Conservation (phyloP, 2,113 vertebrate genomes). For the Fulica atra region DNA sequence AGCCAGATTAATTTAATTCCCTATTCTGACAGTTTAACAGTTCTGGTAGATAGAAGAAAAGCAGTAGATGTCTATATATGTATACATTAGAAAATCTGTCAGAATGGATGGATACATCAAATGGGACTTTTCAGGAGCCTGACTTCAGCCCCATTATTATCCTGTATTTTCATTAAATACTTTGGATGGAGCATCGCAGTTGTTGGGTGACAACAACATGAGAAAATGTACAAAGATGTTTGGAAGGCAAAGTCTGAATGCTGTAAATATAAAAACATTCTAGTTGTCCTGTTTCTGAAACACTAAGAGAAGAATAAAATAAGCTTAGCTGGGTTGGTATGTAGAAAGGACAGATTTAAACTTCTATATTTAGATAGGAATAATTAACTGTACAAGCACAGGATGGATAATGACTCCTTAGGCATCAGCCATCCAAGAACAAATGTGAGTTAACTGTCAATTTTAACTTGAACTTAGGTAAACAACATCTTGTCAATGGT, state of each 20-base stretch:
- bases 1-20: background rate
- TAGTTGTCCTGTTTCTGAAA: background rate
- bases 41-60: background rate
- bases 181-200: background rate
- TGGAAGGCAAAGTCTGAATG: background rate
- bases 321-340: background rate
- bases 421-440: background rate
- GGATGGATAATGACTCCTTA: background rate
- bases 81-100: background rate
- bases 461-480: conserved; percentile 26
- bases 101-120: background rate
- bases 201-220: background rate
- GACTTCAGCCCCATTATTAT: background rate
- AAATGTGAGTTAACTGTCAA: background rate
- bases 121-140: background rate
- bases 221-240: background rate
- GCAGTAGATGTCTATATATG: background rate
- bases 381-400: conserved; percentile 15
- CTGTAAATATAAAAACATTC: background rate
- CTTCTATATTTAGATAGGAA: background rate
- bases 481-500: background rate
- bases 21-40: background rate
- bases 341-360: background rate
- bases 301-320: background rate
- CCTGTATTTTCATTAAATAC: background rate